Conservation (phyloP, 2,113 vertebrate genomes). For the Odocoileus virginianus region DNA sequence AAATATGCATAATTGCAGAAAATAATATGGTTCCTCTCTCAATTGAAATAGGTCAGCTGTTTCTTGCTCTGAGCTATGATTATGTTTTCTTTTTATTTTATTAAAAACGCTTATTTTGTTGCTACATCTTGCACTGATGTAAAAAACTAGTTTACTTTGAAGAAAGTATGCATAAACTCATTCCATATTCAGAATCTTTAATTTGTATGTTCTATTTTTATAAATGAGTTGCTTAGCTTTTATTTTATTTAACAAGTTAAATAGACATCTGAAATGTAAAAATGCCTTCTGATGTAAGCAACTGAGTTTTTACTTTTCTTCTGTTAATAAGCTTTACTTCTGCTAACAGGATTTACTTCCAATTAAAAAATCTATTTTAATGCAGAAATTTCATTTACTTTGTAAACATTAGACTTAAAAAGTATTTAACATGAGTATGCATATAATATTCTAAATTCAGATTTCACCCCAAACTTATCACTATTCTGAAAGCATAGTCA, state of each 20-base stretch:
- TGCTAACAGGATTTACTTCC: background rate
- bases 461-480: background rate
- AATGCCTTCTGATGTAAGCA: background rate
- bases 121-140: background rate
- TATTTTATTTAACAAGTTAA: slow-evolving; percentile 36
- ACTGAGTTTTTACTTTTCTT: background rate
- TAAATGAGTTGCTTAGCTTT: slow-evolving; percentile 29
- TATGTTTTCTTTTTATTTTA: slow-evolving; percentile 38
- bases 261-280: background rate
- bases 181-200: background rate
- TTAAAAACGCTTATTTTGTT: slow-evolving; percentile 35
- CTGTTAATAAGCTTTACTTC: background rate
- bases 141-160: slow-evolving; percentile 30
- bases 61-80: background rate
- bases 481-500: slow-evolving; percentile 12
- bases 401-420: slow-evolving; percentile 6
- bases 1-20: background rate
- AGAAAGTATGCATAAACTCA: background rate
- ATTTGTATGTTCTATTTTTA: slow-evolving; percentile 20
- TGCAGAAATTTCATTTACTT: background rate
- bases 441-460: background rate
- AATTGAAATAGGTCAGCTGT: background rate
- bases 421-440: background rate
- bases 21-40: background rate
- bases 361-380: slow-evolving; percentile 8